Conservation (phyloP, 2,797 vertebrate genomes). For the Brachymystax lenok region DNA sequence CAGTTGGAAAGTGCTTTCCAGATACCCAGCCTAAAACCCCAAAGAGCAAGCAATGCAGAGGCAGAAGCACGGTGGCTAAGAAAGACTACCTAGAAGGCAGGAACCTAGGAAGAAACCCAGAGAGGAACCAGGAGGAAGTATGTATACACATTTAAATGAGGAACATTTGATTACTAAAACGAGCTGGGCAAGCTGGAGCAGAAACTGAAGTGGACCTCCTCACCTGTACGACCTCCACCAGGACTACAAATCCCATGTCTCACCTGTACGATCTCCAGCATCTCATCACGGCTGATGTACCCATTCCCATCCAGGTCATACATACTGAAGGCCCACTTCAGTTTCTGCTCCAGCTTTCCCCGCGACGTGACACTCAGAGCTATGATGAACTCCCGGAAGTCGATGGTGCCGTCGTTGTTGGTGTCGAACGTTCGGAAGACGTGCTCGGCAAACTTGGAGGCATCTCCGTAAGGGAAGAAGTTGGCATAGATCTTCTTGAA, state of each 20-base stretch:
- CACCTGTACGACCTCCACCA: not conserved
- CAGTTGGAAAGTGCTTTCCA: not conserved
- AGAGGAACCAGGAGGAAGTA: not conserved
- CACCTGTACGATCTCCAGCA: slow-evolving; percentile 86
- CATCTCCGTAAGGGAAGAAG: slow-evolving; percentile 84
- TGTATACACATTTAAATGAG: not conserved
- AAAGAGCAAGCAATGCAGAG: too few species aligned
- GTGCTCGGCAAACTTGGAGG: slow-evolving; percentile 84
- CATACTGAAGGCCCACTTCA: slow-evolving; percentile 87
- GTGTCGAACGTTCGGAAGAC: slow-evolving; percentile 85
- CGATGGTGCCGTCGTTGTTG: slow-evolving; percentile 82
- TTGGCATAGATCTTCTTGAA: slow-evolving; percentile 87
- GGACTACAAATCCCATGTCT: slow-evolving; percentile 24
- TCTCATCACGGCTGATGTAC: slow-evolving; percentile 84
- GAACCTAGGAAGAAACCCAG: too few species aligned
- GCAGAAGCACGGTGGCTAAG: too few species aligned
- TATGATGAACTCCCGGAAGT: slow-evolving; percentile 87
- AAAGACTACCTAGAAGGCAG: too few species aligned
- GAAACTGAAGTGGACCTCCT: slow-evolving; percentile 84
- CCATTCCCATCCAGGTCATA: slow-evolving; percentile 85
- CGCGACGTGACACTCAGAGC: slow-evolving; percentile 83
- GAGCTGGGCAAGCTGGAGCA: slow-evolving; percentile 79
- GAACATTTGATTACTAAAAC: not conserved
- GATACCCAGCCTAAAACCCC: not conserved
- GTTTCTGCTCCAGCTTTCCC: slow-evolving; percentile 84